These are phyloP conservation scores for Drosophila sucinea DNA, from an alignment of 1,140 invertebrate species.

Conservation along the genomic window DNA sequence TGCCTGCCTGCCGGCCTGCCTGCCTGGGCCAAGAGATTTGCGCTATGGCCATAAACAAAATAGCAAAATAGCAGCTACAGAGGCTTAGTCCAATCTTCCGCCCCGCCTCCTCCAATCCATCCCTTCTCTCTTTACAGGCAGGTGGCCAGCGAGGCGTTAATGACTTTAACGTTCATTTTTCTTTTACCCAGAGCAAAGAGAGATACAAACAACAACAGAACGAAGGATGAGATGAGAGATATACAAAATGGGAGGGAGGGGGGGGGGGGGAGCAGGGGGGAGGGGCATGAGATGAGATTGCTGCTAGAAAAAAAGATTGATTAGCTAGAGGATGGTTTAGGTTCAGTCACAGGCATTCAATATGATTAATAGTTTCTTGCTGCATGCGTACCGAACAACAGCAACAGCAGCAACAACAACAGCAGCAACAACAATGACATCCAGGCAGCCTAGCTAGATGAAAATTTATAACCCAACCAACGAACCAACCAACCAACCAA, in stretches of 20 bases:
- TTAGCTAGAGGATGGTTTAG: conserved; percentile 55
- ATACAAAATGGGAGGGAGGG: not conserved
- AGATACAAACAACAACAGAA: not conserved
- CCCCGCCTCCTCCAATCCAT: not conserved
- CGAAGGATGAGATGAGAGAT: not conserved
- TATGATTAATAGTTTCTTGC: conserved; percentile 79
- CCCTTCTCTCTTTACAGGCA: conserved; percentile 37
- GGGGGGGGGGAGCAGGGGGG: not conserved
- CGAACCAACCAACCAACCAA: conserved; percentile 50
- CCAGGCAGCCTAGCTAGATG: conserved; percentile 31
- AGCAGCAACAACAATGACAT: conserved; percentile 23
- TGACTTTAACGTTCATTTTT: conserved; percentile 78
- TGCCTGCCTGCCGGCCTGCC: conserved; percentile 69
- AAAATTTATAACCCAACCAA: conserved; percentile 66
- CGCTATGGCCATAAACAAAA: conserved; percentile 72
- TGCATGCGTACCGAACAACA: conserved; percentile 67
- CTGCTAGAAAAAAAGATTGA: conserved; percentile 69
- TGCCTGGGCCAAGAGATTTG: conserved; percentile 55
- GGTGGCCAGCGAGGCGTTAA: conserved; percentile 76
- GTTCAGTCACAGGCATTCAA: conserved; percentile 57
- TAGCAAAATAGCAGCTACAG: conserved; percentile 65
- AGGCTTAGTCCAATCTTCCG: conserved; percentile 47
- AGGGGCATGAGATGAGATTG: conserved; percentile 50
- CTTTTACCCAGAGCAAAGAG: conserved; percentile 35
- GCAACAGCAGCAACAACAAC: conserved; percentile 36